Base-by-base conservation (phyloP, 2,888 invertebrate genomes). In the Thysanoteuthis rhombus region DNA sequence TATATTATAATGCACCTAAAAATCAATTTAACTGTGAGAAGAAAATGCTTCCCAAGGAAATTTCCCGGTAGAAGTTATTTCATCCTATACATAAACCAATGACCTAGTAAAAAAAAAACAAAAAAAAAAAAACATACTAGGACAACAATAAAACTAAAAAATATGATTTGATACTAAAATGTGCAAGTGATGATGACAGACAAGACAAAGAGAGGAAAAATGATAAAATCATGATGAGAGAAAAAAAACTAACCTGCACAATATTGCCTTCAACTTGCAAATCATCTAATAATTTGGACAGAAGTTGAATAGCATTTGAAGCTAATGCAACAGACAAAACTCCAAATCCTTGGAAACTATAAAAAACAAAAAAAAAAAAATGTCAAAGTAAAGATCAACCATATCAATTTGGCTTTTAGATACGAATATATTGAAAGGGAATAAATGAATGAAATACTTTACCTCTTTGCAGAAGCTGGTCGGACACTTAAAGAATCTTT, bases 301-400 rank as follows among this genome's bases (percentile, higher is more conserved):
- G 97, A 96, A 99, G 97, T 47, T 98, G 98, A n/a, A 99, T 97
- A 94, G 98, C 98, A 95, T 98, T 98, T 42, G 98, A 98, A 32
- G 99, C 98, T 93, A 99, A 97, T 0, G 99, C 99, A 39, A 99
- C 99, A 96, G 98, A 98, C 28, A 99, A 97, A 5, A 98, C 99
- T 93, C 99, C 98, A 95, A 99, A 98, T 58, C 98, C 98, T 97
- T 99, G 99, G 97, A 98, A 98, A 96, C 98, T 98, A 96, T 94
- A 93, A 94, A 94, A 90, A 93, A 94, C 90, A 92, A 89, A 4
- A 45, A 52, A 89, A 36, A 38, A 42, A 40, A 39, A 92, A 94
- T n/a, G 28, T 91, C 28, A n/a, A 92, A 0, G 19, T 12, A n/a
- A 75, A 36, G 22, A 52, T 25, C 22, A 45, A 10, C 19, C 16